These are phyloP conservation scores for Nemoura dubitans DNA, from an alignment of 2,888 invertebrate species.

Conservation along the genomic window DNA sequence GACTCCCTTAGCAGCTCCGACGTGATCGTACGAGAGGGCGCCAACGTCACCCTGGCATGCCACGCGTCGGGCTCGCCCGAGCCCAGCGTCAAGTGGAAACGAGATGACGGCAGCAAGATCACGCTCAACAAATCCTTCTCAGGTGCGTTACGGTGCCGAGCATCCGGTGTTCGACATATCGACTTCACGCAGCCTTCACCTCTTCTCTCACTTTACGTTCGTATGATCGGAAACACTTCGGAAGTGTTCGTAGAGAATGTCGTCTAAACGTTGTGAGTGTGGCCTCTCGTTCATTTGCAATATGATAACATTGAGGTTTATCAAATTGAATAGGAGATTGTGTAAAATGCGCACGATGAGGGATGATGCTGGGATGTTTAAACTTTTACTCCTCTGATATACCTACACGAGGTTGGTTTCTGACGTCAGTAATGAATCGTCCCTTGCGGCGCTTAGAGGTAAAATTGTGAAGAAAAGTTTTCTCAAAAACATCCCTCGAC, in stretches of 20 bases:
- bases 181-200: background rate
- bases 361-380: too few species aligned
- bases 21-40: slow-evolving; percentile 88
- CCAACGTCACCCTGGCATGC: slow-evolving; percentile 88
- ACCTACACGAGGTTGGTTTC: background rate
- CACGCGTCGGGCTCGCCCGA: slow-evolving; percentile 89
- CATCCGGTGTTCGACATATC: background rate
- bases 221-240: background rate
- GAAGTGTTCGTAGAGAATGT: background rate
- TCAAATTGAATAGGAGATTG: background rate
- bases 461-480: too few species aligned
- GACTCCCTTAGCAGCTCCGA: slow-evolving; percentile 91
- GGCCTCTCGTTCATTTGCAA: background rate
- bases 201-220: background rate
- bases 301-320: background rate
- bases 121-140: slow-evolving; percentile 83
- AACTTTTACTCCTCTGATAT: background rate
- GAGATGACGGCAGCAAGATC: slow-evolving; percentile 88
- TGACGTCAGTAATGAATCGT: background rate
- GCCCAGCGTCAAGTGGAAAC: slow-evolving; percentile 90
- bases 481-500: too few species aligned
- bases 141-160: slow-evolving; percentile 64
- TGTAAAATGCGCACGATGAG: background rate
- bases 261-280: background rate
- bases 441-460: too few species aligned